phyloP scores from a whole-genome alignment of 1,140 invertebrate species.

The Bradysia coprophila region DNA sequence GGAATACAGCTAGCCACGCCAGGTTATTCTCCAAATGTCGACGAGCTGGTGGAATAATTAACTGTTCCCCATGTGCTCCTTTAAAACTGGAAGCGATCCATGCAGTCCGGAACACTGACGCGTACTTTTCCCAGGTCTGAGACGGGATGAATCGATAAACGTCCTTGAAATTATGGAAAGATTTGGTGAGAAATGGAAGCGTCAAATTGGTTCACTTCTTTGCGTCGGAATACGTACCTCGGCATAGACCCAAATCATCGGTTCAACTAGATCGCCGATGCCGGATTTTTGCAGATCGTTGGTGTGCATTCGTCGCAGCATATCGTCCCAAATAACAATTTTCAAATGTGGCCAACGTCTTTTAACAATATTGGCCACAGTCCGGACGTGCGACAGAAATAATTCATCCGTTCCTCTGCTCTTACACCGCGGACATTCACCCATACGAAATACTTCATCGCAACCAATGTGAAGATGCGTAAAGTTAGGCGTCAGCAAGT shows the following conservation, averaged over 20 bases:
- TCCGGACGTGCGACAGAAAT: slow-evolving; percentile 50
- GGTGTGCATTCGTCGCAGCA: slow-evolving; percentile 59
- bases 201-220: too few species aligned
- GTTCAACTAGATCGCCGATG: slow-evolving; percentile 59
- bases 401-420: slow-evolving; percentile 34
- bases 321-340: slow-evolving; percentile 90
- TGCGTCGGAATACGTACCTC: too few species aligned
- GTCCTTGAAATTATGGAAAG: too few species aligned
- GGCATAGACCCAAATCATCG: slow-evolving; percentile 71
- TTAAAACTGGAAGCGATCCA: slow-evolving; percentile 47
- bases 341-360: slow-evolving; percentile 40
- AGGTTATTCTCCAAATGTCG: slow-evolving; percentile 53
- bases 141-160: slow-evolving; percentile 31
- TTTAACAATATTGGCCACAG: slow-evolving; percentile 39
- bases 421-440: slow-evolving; percentile 55
- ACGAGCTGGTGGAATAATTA: slow-evolving; percentile 44
- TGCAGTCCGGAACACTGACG: slow-evolving; percentile 61
- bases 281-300: slow-evolving; percentile 42
- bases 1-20: slow-evolving; percentile 45
- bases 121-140: slow-evolving; percentile 59
- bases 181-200: too few species aligned
- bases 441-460: slow-evolving; percentile 70
- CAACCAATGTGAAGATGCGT: slow-evolving; percentile 63
- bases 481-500: slow-evolving; percentile 36
- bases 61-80: slow-evolving; percentile 58